These are phyloP conservation scores for Oryzias melastigma DNA, from an alignment of 2,113 vertebrate genomes.

Conservation along the genomic window DNA sequence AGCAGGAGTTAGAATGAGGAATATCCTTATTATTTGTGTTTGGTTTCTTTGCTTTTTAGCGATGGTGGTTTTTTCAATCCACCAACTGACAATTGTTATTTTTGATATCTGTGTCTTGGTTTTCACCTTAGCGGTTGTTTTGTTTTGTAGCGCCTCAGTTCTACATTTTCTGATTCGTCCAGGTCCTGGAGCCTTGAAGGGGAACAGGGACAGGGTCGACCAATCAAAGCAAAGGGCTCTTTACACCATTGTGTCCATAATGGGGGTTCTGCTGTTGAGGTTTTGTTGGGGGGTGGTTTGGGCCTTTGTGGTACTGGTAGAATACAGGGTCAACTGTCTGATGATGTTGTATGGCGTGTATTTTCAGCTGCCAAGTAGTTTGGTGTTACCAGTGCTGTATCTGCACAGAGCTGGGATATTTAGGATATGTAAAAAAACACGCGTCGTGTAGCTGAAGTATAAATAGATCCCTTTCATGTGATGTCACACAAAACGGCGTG, in stretches of 20 bases:
- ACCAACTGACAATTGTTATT: not conserved
- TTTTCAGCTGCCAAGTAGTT: not conserved
- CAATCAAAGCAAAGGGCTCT: slow-evolving; percentile 15
- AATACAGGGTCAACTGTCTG: not conserved
- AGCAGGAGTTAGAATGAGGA: not conserved
- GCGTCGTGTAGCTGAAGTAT: too few relatives aligned
- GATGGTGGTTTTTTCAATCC: not conserved
- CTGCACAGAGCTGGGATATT: not conserved
- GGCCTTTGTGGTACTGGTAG: not conserved
- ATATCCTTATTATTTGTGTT: not conserved
- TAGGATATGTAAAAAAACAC: too few relatives aligned
- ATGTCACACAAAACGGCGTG: too few relatives aligned
- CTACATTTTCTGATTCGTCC: not conserved
- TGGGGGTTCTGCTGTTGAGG: not conserved
- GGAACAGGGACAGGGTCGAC: not conserved
- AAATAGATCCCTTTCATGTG: too few relatives aligned
- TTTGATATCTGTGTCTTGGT: not conserved
- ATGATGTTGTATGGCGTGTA: not conserved
- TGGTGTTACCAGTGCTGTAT: slow-evolving; percentile 1
- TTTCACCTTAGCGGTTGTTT: not conserved
- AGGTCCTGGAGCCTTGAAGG: not conserved
- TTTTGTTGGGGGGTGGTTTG: not conserved
- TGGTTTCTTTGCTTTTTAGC: not conserved
- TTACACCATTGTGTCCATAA: not conserved
- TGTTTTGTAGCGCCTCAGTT: not conserved